Evolutionary conservation across 2,888 invertebrate genomes (phyloP), one percentile per base, ranked within the genome.

Genomic region (Strigamia maritima): DNA sequence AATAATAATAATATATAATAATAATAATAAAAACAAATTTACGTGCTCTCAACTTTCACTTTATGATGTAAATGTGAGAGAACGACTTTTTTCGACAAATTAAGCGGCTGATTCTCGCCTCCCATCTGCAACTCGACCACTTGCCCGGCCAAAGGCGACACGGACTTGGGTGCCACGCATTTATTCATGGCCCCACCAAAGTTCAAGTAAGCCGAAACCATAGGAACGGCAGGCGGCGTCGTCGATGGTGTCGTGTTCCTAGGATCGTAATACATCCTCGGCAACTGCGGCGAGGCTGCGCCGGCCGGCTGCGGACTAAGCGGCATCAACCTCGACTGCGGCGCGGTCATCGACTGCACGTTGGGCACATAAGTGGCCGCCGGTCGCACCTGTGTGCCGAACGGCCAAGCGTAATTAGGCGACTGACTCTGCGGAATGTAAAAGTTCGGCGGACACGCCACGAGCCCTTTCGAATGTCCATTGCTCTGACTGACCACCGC

Each of bases 61-160:
- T 65, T 65, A 26, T 49, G 49, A 2, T 65, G 65, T 12, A 65
- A 65, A 28, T 76, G 78, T 19, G 92, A 91, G 82, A 91, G 90
- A 83, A 92, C 92, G 82, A 92, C 91, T 85, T 93, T 93, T 87
- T 94, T 95, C 86, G 94, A 95, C 84, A 95, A 89, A 89, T 95
- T 95, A 82, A 95, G 88, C 79, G 95, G 95, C 86, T 93, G 93
- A 83, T 82, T 81, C 49, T 84, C 82, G 19, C 93, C 93, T 85
- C 93, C 93, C 83, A 94, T 93, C 86, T 94, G 93, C 83, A 94
- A 89, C 85, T 93, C 93, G 84, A 91, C 88, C 85, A 91, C 87
- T 78, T 84, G 85, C 80, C 86, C 86, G 81, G 87, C 87, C 84
- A 85, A 86, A 82, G 84, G 84, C 85, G 87, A 88, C 86, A 87